phyloP scores from a whole-genome alignment of 2,113 vertebrate genomes.

The Pyrgilauda ruficollis region DNA sequence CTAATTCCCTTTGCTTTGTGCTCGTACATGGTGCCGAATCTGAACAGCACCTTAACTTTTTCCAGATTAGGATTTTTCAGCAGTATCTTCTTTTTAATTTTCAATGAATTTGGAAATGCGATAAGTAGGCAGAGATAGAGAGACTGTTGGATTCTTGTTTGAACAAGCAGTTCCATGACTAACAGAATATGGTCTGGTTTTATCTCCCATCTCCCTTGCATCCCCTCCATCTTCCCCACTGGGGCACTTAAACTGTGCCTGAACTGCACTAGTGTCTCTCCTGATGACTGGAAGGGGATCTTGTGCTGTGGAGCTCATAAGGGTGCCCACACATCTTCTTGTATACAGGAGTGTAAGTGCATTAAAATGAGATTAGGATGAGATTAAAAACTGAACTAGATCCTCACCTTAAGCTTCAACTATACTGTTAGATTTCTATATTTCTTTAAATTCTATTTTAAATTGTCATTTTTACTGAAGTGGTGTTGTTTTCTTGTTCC shows the following conservation, averaged over 20 bases:
- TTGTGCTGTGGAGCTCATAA: background rate
- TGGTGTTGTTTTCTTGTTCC: background rate
- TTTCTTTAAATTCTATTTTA: background rate
- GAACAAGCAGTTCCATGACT: background rate
- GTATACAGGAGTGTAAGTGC: background rate
- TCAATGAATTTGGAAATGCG: background rate
- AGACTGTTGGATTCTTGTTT: background rate
- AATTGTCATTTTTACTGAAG: background rate
- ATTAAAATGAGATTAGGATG: background rate
- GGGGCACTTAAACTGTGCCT: background rate
- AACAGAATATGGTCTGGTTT: background rate
- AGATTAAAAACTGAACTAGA: background rate
- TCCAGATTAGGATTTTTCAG: background rate
- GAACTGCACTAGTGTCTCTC: background rate
- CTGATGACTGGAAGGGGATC: background rate
- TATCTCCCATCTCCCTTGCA: background rate
- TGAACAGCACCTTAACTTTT: background rate
- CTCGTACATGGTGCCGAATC: background rate
- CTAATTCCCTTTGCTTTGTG: background rate
- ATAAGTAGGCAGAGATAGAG: background rate
- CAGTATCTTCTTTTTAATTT: background rate
- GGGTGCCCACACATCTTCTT: background rate
- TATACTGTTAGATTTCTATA: background rate
- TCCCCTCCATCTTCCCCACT: background rate
- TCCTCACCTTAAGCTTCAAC: background rate